These are phyloP conservation scores for Myotis daubentonii DNA, from an alignment of 2,797 vertebrate genomes.

Conservation along the genomic window DNA sequence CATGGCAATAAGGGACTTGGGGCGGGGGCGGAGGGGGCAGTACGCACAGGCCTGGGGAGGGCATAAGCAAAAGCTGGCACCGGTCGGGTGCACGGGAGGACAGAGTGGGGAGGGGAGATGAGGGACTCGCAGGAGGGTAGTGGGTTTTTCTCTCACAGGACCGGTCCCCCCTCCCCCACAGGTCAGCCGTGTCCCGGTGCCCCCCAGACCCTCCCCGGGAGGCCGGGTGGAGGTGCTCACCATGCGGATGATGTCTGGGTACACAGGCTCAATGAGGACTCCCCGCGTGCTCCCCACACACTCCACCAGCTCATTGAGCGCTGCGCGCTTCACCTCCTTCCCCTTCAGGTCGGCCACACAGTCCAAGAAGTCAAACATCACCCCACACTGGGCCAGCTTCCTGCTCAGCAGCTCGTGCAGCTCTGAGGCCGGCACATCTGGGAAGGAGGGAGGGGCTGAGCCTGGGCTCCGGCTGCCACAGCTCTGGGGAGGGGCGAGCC, in stretches of 20 bases:
- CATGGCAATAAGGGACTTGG: background rate
- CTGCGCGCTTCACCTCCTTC: conserved; percentile 95
- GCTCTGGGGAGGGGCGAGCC: background rate
- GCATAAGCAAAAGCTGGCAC: background rate
- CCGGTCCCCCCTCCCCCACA: background rate
- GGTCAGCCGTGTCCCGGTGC: rapidly evolving
- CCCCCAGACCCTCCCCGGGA: background rate
- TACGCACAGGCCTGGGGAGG: background rate
- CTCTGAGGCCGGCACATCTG: conserved; percentile 93
- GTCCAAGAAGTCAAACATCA: conserved; percentile 96
- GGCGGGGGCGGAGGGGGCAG: background rate
- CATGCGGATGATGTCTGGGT: conserved; percentile 96
- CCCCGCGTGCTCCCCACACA: conserved; percentile 94
- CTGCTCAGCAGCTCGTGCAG: conserved; percentile 95
- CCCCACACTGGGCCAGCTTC: conserved; percentile 96
- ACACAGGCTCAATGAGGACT: conserved; percentile 94
- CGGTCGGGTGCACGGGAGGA: background rate
- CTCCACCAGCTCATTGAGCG: conserved; percentile 95
- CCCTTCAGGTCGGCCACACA: conserved; percentile 96
- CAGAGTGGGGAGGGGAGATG: background rate
- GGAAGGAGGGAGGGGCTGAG: background rate
- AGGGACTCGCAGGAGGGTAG: background rate
- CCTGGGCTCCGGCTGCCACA: background rate
- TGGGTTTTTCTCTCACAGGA: background rate
- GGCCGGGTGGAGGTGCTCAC: conserved; percentile 79